Evolutionary conservation across 2,888 invertebrate genomes (phyloP).

Genomic region (Aethes cnicana): DNA sequence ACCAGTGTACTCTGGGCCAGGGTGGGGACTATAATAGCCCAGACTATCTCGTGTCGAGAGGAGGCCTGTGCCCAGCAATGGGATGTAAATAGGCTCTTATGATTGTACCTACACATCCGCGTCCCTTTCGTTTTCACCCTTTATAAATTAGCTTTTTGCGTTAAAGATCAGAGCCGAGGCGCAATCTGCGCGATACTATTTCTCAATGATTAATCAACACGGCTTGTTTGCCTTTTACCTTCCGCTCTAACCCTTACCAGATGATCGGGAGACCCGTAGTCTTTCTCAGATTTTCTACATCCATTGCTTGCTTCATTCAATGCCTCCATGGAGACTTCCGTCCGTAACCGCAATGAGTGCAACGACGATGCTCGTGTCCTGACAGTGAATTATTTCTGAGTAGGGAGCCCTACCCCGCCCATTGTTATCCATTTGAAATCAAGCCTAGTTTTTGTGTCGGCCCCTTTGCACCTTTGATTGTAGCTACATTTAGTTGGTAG

Average conservation of each 20-base stretch:
- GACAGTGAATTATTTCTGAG: background rate
- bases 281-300: background rate
- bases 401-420: conserved; percentile 46
- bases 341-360: background rate
- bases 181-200: conserved; percentile 53
- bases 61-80: no score
- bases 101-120: no score
- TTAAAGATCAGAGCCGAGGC: conserved; percentile 48
- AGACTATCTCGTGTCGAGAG: no score
- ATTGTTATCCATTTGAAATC: conserved; percentile 68
- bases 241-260: conserved; percentile 43
- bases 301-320: background rate
- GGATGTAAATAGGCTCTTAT: no score
- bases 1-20: no score
- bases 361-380: background rate
- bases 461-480: conserved; percentile 46
- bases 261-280: background rate
- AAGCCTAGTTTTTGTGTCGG: conserved; percentile 64
- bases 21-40: no score
- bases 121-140: conserved; percentile 38
- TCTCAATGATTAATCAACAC: conserved; percentile 70
- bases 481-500: conserved; percentile 42
- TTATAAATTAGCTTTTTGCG: conserved; percentile 53
- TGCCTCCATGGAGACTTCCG: background rate
- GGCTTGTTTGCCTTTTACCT: conserved; percentile 62